These are phyloP conservation scores for Sporophila hypoxantha DNA, from an alignment of 2,113 vertebrate genomes.

Conservation along the genomic window DNA sequence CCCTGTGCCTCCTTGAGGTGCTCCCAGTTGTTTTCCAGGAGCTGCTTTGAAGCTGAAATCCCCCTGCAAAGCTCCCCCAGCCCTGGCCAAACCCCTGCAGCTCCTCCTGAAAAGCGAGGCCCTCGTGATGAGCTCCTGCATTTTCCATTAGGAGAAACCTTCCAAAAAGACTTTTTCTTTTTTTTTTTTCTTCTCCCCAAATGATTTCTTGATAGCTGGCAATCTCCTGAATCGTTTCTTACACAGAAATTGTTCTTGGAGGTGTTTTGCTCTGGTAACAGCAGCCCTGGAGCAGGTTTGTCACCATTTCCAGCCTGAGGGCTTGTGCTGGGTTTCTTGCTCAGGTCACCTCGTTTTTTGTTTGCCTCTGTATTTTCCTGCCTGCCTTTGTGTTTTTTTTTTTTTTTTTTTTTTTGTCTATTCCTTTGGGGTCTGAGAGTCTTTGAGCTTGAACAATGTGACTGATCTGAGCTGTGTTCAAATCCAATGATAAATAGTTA, in stretches of 20 bases:
- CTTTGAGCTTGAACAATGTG: not conserved
- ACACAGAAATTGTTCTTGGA: not conserved
- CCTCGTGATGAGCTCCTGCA: not conserved
- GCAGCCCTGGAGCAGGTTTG: not conserved
- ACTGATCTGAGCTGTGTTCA: not conserved
- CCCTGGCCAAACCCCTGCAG: not conserved
- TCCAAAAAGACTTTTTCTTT: not conserved
- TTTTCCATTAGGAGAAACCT: constrained; percentile 6
- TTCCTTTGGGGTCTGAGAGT: not conserved
- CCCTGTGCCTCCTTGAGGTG: not conserved
- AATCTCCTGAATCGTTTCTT: not conserved
- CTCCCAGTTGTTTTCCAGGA: constrained; percentile 6
- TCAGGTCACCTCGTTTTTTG: not conserved
- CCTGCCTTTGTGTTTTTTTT: not conserved
- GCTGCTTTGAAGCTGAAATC: constrained; percentile 22
- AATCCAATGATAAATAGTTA: constrained; percentile 34
- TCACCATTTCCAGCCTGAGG: not conserved
- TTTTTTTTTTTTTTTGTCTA: not conserved
- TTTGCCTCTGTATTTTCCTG: not conserved
- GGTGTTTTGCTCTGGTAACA: not conserved
- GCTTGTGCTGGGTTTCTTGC: not conserved
- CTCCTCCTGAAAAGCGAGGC: not conserved
- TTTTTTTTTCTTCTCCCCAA: not conserved
- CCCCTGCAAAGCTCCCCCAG: not conserved
- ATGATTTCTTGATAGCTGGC: not conserved